Evolutionary conservation across 2,113 vertebrate genomes (phyloP), one percentile per base, ranked within the genome.

Genomic region (Pseudopodoces humilis): DNA sequence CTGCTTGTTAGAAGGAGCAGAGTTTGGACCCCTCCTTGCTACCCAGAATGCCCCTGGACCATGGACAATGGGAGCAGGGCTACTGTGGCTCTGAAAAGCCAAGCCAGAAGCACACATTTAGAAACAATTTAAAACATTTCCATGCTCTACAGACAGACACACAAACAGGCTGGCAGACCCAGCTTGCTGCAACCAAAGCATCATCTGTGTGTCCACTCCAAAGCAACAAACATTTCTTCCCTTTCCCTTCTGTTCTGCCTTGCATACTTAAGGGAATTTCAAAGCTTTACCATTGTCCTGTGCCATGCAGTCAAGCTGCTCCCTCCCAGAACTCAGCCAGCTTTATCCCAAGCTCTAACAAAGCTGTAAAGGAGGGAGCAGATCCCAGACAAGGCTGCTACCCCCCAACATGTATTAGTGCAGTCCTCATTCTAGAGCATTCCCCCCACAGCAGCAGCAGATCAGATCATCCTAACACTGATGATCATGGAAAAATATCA

Each of bases 1-100:
- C 53, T 97, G 97, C 92, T 98, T 98, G 62, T 92, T 97, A 35
- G 96, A 67, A 41, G 96, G 81, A 72, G 96, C 82, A 27, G 98
- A 74, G 62, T 71, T 96, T 68, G 95, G 96, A 39, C 67, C 97
- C 72, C 94, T 96, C 39, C 97, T 98, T 82, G 96, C 39, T 46
- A 98, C 95, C 98, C 98, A 98, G 86, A 98, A 99, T 53, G 97
- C 76, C 19, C 98, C 83, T 78, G 97, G 59, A 69, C 96, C 74
- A 47, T 98, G 97, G 65, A 98, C 97, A 93, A 98, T 59, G 9
- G 97, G 37, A 92, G 87, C 43, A 33, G 97, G 64, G n/a, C 86
- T 95, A 17, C 94, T 75, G 60, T 97, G 98, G 85, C 80, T 97
- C 98, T 99, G 70, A 50, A 86, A 91, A 88, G 39, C 60, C 86